These are phyloP conservation scores for Ectropis crepuscularia DNA, from an alignment of 2,888 invertebrate species.

Conservation along the genomic window DNA sequence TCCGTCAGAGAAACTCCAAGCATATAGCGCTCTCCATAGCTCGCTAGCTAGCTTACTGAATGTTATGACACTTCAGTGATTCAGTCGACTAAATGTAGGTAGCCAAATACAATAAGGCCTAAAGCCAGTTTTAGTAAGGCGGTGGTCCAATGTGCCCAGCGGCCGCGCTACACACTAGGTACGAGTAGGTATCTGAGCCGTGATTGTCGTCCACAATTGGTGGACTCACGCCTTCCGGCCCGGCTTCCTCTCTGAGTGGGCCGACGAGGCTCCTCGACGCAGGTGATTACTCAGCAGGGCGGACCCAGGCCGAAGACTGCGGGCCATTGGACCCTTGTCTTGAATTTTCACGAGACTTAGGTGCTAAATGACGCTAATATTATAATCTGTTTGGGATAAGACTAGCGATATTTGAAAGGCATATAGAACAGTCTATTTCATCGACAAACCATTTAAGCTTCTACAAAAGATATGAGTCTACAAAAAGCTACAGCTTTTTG, in stretches of 20 bases:
- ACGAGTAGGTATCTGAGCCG: conserved; percentile 11
- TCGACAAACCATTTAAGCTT: no score
- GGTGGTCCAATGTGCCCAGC: conserved; percentile 3
- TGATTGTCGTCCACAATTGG: conserved; percentile 46
- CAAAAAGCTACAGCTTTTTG: no score
- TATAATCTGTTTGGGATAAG: neutral
- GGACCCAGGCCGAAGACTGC: neutral
- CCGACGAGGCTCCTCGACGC: conserved; percentile 20
- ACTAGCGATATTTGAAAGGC: neutral
- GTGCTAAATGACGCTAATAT: neutral
- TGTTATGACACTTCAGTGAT: no score
- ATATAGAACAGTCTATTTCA: no score
- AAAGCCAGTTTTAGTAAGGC: no score
- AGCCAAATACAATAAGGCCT: no score
- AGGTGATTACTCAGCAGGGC: conserved; percentile 7
- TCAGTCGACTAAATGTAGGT: no score
- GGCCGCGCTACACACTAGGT: neutral
- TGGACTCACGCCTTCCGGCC: conserved; percentile 49
- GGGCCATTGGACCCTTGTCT: neutral
- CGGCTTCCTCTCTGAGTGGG: conserved; percentile 29
- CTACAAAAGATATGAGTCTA: no score
- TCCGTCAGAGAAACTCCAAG: no score
- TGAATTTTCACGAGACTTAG: neutral
- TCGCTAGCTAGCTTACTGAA: no score
- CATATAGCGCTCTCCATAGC: no score